phyloP scores from a whole-genome alignment of 2,888 invertebrate species.

The Diarsia brunnea region DNA sequence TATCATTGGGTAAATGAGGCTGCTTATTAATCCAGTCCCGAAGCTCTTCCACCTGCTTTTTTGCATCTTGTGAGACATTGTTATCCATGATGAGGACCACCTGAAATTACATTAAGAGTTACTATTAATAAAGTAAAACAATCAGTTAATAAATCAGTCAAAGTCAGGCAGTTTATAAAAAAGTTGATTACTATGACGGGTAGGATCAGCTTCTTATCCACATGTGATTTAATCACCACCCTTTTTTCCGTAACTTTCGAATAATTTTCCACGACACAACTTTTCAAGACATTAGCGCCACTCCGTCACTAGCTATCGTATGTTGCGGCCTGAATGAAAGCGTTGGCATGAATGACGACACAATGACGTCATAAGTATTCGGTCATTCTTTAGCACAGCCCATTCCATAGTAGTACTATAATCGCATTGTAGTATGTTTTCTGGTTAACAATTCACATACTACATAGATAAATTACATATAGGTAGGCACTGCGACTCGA shows the following conservation, averaged over 20 bases:
- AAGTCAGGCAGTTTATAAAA: neutral
- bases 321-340: neutral
- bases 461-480: conserved; percentile 1
- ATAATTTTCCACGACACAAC: neutral
- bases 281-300: conserved; percentile 24
- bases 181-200: neutral
- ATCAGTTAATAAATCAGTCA: too few species aligned
- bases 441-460: conserved; percentile 8
- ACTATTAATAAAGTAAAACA: neutral
- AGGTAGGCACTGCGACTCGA: neutral
- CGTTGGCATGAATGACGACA: conserved; percentile 26
- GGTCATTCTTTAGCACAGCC: conserved; percentile 24
- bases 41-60: conserved; percentile 83
- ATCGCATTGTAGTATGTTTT: conserved; percentile 1
- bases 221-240: neutral
- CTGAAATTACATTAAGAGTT: conserved; percentile 39
- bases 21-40: conserved; percentile 91
- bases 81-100: conserved; percentile 66
- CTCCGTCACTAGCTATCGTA: conserved; percentile 31
- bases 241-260: neutral
- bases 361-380: conserved; percentile 35
- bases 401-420: conserved; percentile 13
- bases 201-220: neutral
- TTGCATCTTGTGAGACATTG: conserved; percentile 73
- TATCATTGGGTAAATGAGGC: conserved; percentile 91